Evolutionary conservation across 2,113 vertebrate species (phyloP).

Genomic region (Trinectes maculatus): DNA sequence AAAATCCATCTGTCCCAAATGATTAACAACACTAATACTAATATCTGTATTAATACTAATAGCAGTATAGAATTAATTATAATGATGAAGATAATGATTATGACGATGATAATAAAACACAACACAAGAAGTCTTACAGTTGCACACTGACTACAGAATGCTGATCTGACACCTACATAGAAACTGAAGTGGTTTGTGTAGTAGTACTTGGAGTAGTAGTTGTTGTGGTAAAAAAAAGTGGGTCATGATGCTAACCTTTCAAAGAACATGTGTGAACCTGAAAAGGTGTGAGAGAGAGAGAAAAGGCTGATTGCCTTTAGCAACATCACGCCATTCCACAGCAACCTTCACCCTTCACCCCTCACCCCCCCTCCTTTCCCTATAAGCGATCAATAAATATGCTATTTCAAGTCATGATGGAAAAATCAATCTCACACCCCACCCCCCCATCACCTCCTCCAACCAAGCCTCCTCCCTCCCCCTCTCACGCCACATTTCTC

Average conservation of each 20-base stretch:
- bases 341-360: conserved; percentile 41
- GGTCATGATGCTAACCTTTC: background rate
- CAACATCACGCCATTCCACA: conserved; percentile 20
- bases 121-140: background rate
- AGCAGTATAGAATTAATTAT: too few species aligned
- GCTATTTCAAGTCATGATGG: conserved; percentile 74
- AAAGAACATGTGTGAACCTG: background rate
- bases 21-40: too few species aligned
- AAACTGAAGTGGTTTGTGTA: background rate
- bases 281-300: background rate
- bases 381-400: conserved; percentile 81
- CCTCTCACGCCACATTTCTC: conserved; percentile 21
- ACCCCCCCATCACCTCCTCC: background rate
- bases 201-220: too few species aligned
- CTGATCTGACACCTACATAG: background rate
- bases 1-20: too few species aligned
- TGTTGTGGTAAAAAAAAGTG: too few species aligned
- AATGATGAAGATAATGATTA: too few species aligned
- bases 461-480: background rate
- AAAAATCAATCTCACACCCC: conserved; percentile 76
- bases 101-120: too few species aligned
- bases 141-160: background rate
- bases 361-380: conserved; percentile 44
- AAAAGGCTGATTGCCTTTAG: conserved; percentile 24
- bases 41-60: too few species aligned